Evolutionary conservation across 2,888 invertebrate species (phyloP).

Genomic region (Octonoba sinensis): DNA sequence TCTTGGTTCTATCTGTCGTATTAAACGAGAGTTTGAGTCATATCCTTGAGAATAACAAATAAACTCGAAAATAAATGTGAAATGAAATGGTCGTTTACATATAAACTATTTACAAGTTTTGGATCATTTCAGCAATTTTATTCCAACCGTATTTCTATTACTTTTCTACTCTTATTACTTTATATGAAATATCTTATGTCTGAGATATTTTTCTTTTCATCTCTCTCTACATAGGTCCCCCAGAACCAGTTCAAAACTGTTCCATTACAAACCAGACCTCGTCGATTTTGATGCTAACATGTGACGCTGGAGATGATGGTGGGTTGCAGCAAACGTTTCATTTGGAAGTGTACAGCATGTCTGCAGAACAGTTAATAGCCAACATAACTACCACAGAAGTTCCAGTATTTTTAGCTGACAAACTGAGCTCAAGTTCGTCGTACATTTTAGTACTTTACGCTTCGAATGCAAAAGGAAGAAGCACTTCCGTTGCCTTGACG

Average conservation of each 20-base stretch:
- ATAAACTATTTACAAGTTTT: no score
- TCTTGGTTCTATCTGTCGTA: no score
- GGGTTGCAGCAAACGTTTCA: slow-evolving; percentile 88
- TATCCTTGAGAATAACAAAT: no score
- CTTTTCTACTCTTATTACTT: no score
- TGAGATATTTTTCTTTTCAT: no score
- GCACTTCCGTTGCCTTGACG: slow-evolving; percentile 83
- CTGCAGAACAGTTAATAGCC: slow-evolving; percentile 78
- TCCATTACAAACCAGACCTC: slow-evolving; percentile 87
- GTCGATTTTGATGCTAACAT: slow-evolving; percentile 84
- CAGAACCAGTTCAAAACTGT: slow-evolving; percentile 94
- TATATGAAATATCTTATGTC: no score
- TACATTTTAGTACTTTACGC: slow-evolving; percentile 84
- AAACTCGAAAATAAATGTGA: no score
- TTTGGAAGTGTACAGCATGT: slow-evolving; percentile 79
- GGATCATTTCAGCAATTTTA: no score
- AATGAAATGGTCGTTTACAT: no score
- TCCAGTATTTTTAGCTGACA: slow-evolving; percentile 82
- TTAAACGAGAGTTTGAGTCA: no score
- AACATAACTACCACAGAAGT: slow-evolving; percentile 79
- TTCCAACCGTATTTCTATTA: no score
- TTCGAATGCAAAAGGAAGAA: slow-evolving; percentile 86
- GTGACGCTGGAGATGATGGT: slow-evolving; percentile 90
- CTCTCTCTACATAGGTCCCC: slow-evolving; percentile 83
- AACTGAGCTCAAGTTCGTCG: slow-evolving; percentile 80